A percentile compares a stretch with the other conserved stretches of the same genome.
Evolutionary conservation across 2,888 invertebrate genomes (phyloP).

Genomic region (Philereme transversata): DNA sequence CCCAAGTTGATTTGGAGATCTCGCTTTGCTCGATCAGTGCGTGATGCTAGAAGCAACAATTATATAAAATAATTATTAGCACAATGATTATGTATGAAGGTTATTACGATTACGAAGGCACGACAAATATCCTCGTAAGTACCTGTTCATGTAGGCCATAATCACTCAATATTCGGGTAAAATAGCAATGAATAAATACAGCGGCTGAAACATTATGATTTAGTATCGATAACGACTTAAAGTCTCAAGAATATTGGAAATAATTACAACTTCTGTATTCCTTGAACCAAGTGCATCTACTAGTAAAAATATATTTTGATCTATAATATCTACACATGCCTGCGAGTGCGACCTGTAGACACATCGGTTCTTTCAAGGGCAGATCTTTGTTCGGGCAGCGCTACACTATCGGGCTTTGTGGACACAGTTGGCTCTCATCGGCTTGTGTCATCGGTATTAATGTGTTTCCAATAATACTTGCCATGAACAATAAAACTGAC

Average conservation of each 20-base stretch:
- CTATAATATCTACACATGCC: slow-evolving; percentile 33
- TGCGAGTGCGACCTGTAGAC: slow-evolving; percentile 31
- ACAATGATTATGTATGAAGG: no score
- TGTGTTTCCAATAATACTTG: slow-evolving; percentile 76
- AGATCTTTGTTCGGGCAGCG: slow-evolving; percentile 68
- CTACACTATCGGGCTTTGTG: slow-evolving; percentile 70
- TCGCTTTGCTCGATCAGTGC: no score
- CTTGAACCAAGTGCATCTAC: slow-evolving; percentile 57
- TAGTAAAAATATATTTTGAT: slow-evolving; percentile 45
- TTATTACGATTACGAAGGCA: no score
- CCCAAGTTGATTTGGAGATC: no score
- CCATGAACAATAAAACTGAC: slow-evolving; percentile 74
- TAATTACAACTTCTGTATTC: slow-evolving; percentile 1
- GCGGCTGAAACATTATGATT: no score
- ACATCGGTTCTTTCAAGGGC: slow-evolving; percentile 69
- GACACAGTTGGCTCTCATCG: slow-evolving; percentile 81
- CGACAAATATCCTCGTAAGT: no score
- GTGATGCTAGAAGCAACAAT: no score
- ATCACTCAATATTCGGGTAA: no score
- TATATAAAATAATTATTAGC: no score
- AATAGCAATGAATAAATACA: no score
- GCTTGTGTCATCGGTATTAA: slow-evolving; percentile 81
- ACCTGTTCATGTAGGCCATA: no score
- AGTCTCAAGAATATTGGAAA: background rate
- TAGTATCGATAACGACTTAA: background rate